phyloP scores from a whole-genome alignment of 2,888 invertebrate species.

The Romanomermis culicivorax region DNA sequence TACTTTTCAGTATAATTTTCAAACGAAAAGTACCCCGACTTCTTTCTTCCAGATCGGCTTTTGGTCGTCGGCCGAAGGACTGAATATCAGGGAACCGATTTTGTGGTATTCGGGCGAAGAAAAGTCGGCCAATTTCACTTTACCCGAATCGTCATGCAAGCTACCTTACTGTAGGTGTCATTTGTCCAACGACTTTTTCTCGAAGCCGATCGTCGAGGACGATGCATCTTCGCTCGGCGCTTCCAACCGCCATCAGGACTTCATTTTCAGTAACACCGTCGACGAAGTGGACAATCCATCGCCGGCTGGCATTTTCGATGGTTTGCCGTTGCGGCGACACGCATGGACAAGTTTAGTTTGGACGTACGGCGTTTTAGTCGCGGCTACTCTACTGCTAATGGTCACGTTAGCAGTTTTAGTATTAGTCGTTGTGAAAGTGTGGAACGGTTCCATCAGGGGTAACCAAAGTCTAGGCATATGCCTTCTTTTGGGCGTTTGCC shows the following conservation, averaged over 20 bases:
- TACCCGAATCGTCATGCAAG: constrained; percentile 17
- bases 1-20: no score
- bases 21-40: no score
- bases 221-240: no score
- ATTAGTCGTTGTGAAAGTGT: constrained; percentile 20
- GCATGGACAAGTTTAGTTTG: constrained; percentile 18
- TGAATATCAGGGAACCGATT: constrained; percentile 17
- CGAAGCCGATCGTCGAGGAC: constrained; percentile 11
- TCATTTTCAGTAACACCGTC: no score
- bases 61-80: constrained; percentile 22
- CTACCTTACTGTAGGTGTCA: constrained; percentile 26
- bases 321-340: neutral
- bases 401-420: constrained; percentile 16
- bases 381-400: constrained; percentile 17
- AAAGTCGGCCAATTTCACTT: neutral
- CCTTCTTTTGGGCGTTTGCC: constrained; percentile 21
- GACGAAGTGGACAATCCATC: no score
- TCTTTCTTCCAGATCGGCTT: constrained; percentile 28
- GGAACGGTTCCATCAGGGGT: constrained; percentile 21
- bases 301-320: neutral
- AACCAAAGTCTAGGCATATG: constrained; percentile 26
- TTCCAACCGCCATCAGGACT: no score
- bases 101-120: constrained; percentile 5
- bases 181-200: constrained; percentile 21
- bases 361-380: constrained; percentile 19